Conservation (phyloP, 2,797 vertebrate species). For the Propithecus perrieri region DNA sequence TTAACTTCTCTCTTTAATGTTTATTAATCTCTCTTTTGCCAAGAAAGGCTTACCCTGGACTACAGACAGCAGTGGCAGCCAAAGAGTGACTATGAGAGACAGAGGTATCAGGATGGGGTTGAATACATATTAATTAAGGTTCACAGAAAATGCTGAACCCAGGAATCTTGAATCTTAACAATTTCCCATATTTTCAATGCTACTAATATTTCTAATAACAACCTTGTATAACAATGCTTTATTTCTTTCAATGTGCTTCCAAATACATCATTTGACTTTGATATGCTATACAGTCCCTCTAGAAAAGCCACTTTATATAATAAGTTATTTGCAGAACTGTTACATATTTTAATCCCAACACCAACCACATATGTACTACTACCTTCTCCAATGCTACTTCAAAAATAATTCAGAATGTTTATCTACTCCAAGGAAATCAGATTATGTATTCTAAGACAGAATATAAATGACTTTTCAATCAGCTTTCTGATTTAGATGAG, state of each 20-base stretch:
- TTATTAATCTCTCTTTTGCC: neutral
- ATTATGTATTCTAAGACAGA: neutral
- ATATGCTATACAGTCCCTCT: neutral
- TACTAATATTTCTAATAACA: neutral
- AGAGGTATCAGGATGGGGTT: neutral
- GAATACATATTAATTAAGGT: neutral
- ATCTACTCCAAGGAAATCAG: neutral
- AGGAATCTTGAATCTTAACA: conserved; percentile 23
- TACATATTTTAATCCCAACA: conserved; percentile 13
- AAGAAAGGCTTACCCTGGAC: neutral
- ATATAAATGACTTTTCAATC: conserved; percentile 27
- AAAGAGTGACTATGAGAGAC: neutral
- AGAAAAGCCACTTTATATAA: neutral
- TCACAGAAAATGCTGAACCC: neutral
- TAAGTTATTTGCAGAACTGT: neutral
- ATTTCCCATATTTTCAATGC: neutral
- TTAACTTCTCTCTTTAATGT: conserved; percentile 12
- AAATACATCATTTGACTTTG: neutral
- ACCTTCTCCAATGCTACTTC: neutral
- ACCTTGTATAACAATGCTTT: neutral
- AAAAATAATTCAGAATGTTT: conserved; percentile 20
- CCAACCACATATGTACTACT: neutral
- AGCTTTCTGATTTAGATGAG: neutral
- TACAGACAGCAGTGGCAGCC: neutral
- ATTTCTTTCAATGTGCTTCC: neutral